These are phyloP conservation scores for Bombylius discolor DNA, from an alignment of 2,888 invertebrate species.

Conservation along the genomic window DNA sequence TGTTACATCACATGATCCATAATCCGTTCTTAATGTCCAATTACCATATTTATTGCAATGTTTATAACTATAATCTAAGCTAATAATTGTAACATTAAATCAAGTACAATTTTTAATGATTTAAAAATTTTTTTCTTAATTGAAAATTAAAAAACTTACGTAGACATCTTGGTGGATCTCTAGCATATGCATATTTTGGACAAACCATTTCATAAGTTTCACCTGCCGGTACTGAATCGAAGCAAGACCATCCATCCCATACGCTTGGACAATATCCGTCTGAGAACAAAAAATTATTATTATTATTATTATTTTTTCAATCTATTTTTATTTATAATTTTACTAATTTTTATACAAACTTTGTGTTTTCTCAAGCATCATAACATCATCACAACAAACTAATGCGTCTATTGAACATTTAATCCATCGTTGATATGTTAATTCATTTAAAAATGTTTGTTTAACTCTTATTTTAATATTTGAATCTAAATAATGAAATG, in stretches of 20 bases:
- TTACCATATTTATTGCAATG: conserved; percentile 40
- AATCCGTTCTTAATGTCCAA: conserved; percentile 48
- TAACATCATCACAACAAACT: conserved; percentile 14
- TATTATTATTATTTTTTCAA: background rate
- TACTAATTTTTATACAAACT: too few species aligned
- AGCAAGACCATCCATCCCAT: conserved; percentile 55
- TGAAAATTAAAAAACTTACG: conserved; percentile 35
- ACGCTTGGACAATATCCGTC: conserved; percentile 39
- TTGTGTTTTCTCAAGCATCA: background rate
- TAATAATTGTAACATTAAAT: background rate
- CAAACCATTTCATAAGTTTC: conserved; percentile 39
- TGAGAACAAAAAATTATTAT: background rate
- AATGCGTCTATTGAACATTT: conserved; percentile 16
- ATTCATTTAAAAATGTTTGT: conserved; percentile 13
- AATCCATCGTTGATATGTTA: conserved; percentile 14
- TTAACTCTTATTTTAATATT: conserved; percentile 7
- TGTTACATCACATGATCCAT: conserved; percentile 43
- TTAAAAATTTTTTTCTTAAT: conserved; percentile 3
- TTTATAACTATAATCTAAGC: conserved; percentile 45
- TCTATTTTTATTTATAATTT: too few species aligned
- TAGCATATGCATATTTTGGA: conserved; percentile 46
- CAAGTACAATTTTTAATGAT: too few species aligned
- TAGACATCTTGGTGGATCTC: conserved; percentile 40
- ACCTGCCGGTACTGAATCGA: conserved; percentile 36
- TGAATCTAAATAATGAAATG: conserved; percentile 12